Conservation (phyloP, 2,888 invertebrate species). For the Liposcelis brunnea region DNA sequence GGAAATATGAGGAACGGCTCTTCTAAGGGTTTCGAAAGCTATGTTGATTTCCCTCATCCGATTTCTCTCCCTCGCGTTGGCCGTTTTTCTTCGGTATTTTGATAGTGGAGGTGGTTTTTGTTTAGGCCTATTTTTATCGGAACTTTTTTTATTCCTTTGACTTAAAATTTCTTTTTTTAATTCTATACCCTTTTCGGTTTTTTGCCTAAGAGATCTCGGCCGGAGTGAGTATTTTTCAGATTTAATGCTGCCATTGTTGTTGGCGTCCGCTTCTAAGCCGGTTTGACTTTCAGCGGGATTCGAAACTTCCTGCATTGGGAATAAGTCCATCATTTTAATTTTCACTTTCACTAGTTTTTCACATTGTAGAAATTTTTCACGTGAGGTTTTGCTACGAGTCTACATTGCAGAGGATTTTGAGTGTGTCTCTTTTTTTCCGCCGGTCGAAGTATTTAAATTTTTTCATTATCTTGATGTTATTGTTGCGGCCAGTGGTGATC, state of each 20-base stretch:
- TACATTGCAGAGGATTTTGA: too few species aligned
- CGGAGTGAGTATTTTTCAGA: slow-evolving; percentile 50
- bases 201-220: slow-evolving; percentile 41
- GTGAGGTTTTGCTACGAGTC: too few species aligned
- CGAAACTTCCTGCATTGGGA: too few species aligned
- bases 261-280: not conserved
- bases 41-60: slow-evolving; percentile 82
- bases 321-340: too few species aligned
- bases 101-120: slow-evolving; percentile 54
- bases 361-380: too few species aligned
- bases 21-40: slow-evolving; percentile 66
- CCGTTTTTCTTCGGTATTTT: slow-evolving; percentile 76
- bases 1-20: slow-evolving; percentile 46
- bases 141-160: slow-evolving; percentile 22
- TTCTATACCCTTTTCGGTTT: slow-evolving; percentile 27
- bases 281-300: too few species aligned
- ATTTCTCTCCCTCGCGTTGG: slow-evolving; percentile 72
- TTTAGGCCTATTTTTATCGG: slow-evolving; percentile 23
- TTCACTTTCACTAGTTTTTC: too few species aligned
- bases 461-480: too few species aligned
- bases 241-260: slow-evolving; percentile 7
- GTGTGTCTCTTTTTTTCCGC: too few species aligned
- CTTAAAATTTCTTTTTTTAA: slow-evolving; percentile 4
- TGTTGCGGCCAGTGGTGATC: too few species aligned
- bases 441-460: too few species aligned